Conservation (phyloP, 2,888 invertebrate species). For the Dicyrtomina minuta region DNA sequence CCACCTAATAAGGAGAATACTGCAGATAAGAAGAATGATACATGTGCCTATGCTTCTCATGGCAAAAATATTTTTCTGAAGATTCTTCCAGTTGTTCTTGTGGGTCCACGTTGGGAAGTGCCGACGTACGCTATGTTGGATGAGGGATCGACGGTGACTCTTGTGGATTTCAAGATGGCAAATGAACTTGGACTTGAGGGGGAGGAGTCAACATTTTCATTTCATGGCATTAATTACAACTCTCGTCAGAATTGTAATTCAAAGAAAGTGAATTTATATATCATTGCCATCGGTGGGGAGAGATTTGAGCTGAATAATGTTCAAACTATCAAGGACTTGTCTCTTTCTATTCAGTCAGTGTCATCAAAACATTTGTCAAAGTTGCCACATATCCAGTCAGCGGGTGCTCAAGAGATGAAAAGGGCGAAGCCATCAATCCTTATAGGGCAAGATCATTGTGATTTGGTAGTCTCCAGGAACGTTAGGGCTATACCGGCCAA, state of each 20-base stretch:
- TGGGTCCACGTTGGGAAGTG: conserved; percentile 1
- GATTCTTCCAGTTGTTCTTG: conserved; percentile 19
- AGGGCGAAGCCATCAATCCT: too few species aligned
- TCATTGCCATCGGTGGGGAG: not conserved
- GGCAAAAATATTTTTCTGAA: not conserved
- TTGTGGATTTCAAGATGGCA: conserved; percentile 21
- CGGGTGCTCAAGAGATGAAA: too few species aligned
- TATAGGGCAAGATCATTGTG: conserved; percentile 13
- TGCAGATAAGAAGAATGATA: too few species aligned
- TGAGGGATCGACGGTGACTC: conserved; percentile 18
- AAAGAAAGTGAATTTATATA: not conserved
- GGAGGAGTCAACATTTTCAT: too few species aligned
- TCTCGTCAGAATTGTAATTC: too few species aligned
- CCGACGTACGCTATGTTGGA: conserved; percentile 27
- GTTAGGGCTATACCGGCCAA: conserved; percentile 9
- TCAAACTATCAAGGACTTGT: conserved; percentile 9
- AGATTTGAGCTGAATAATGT: not conserved
- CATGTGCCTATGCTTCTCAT: too few species aligned
- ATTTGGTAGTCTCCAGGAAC: conserved; percentile 2
- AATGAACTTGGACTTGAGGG: conserved; percentile 1
- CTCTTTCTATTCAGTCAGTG: conserved; percentile 20
- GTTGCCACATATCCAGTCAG: too few species aligned
- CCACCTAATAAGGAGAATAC: too few species aligned
- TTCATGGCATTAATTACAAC: too few species aligned
- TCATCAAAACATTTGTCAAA: too few species aligned